Conservation (phyloP, 30 jellyfish, hydroid and myxozoan species). For the Hydractinia echinata region DNA sequence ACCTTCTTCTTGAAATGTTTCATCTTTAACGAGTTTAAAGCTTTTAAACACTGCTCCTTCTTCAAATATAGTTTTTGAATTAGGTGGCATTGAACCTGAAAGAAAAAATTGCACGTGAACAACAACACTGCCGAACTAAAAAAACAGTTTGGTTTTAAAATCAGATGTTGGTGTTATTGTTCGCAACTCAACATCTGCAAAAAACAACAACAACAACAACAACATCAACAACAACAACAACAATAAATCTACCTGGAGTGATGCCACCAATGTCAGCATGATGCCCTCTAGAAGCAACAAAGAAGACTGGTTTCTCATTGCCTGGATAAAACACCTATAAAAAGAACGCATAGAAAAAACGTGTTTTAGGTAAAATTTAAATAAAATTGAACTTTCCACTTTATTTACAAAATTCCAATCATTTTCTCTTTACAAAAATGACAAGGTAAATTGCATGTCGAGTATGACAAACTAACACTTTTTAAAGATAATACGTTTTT, state of each 20-base stretch:
- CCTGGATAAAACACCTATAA: slow-evolving; percentile 77
- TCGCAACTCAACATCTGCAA: neutral
- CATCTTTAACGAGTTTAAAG: slow-evolving; percentile 71
- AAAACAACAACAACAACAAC: too few relatives aligned
- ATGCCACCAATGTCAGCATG: slow-evolving; percentile 99
- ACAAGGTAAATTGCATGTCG: too few relatives aligned
- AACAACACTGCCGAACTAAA: neutral
- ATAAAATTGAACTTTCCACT: too few relatives aligned
- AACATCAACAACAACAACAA: too few relatives aligned
- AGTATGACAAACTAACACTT: too few relatives aligned
- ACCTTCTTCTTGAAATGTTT: slow-evolving; percentile 92
- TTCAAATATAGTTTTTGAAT: slow-evolving; percentile 72
- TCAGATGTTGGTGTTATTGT: neutral
- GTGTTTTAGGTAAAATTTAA: too few relatives aligned
- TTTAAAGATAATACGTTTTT: too few relatives aligned
- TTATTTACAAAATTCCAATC: too few relatives aligned
- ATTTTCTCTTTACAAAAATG: too few relatives aligned
- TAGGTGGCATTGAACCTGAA: slow-evolving; percentile 97
- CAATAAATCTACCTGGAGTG: slow-evolving; percentile 77
- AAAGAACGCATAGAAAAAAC: neutral
- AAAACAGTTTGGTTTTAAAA: neutral
- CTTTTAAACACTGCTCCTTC: slow-evolving; percentile 96
- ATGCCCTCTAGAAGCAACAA: slow-evolving; percentile 98
- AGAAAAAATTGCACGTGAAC: neutral
- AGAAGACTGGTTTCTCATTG: slow-evolving; percentile 60